Evolutionary conservation across 1,140 invertebrate species (phyloP), one percentile per base, ranked within the genome.

Genomic region (Habropoda laboriosa): DNA sequence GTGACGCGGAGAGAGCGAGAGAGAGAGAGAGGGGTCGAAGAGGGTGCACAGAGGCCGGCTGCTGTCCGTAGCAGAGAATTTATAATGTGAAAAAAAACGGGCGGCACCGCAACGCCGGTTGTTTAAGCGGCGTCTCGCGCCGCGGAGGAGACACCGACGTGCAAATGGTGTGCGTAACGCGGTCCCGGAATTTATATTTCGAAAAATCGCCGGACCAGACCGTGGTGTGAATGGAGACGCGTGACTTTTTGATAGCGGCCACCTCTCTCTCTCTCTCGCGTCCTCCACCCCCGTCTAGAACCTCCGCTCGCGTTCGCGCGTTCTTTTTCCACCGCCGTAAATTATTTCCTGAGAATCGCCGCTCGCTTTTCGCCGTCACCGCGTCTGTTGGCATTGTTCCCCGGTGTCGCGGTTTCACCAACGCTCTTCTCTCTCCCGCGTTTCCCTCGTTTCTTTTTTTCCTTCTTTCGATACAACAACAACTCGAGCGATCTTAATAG

Each of bases 31-130:
- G 24, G 42, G 67, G 55, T 61, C 75, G 79, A 72, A 58, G 77
- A 51, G 78, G 67, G 45, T 42, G 78, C 66, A 38, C 70, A 53
- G 47, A 73, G 80, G 55, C 49, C 55, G 75, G 81, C 60, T 70
- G 64, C 87, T 89, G 89, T 90, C 89, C 86, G 75, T 30, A 68
- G 82, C 89, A 90, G 89, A 90, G 88, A 87, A 90, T 90, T 90
- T 89, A 90, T 88, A 89, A 89, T 87, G 81, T 80, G 83, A 83
- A 82, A 89, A 87, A 81, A 70, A 80, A 53, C 30, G 57, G 45
- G 73, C 21, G 60, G 79, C 30, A 60, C 35, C 67, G 55, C 74
- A 60, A 58, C 51, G 64, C 57, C 83, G 80, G 71, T 81, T 74
- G 80, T 85, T 84, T 81, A 70, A 78, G 63, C 60, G 58, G 38